Evolutionary conservation across 64 coral and sea anemone genomes (phyloP).

Genomic region (Actinia tenebrosa): DNA sequence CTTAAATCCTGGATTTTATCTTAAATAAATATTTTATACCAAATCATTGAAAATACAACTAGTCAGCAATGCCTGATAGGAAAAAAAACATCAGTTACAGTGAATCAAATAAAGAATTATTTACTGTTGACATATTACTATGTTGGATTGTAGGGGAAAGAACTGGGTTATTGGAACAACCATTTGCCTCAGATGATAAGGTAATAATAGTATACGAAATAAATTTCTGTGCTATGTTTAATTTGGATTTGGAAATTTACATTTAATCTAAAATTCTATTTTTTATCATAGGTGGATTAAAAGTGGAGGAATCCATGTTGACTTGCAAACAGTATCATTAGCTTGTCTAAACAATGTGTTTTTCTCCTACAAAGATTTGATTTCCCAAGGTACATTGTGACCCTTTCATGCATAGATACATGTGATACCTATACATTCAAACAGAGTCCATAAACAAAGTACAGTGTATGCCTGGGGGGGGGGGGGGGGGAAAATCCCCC

Average conservation of each 20-base stretch:
- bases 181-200: constrained; percentile 39
- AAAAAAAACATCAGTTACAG: not conserved
- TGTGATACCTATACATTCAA: too few relatives aligned
- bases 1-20: too few relatives aligned
- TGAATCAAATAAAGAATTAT: not conserved
- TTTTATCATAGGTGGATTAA: constrained; percentile 37
- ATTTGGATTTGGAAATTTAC: not conserved
- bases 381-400: constrained; percentile 29
- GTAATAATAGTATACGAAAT: not conserved
- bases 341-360: constrained; percentile 27
- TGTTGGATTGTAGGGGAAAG: constrained; percentile 19
- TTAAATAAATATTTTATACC: too few relatives aligned
- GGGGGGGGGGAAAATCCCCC: too few relatives aligned
- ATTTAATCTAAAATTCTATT: not conserved
- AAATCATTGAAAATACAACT: too few relatives aligned
- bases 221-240: not conserved
- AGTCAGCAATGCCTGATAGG: too few relatives aligned
- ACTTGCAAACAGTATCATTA: constrained; percentile 37
- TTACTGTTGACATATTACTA: not conserved
- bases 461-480: too few relatives aligned
- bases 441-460: too few relatives aligned
- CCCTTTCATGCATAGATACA: too few relatives aligned
- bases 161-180: constrained; percentile 42
- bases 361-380: constrained; percentile 17
- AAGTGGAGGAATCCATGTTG: constrained; percentile 37